Percentiles rank a stretch among this genome's conserved stretches.
Conservation (phyloP, 1,140 invertebrate genomes). For the Drosophila lowei region DNA sequence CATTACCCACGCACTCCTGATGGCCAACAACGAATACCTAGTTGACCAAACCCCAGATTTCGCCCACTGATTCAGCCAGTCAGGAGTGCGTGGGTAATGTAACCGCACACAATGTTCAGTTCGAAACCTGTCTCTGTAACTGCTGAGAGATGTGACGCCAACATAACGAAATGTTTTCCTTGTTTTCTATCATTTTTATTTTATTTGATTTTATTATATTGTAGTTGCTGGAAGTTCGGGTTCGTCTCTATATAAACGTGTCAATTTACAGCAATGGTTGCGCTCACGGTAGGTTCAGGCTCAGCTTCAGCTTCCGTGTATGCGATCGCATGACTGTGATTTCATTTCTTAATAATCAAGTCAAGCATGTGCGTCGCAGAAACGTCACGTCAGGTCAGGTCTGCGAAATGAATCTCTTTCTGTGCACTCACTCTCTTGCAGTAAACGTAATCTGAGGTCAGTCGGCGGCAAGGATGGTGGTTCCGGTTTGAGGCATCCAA, state of each 20-base stretch:
- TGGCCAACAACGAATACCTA: conserved; percentile 18
- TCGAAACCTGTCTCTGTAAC: too few species aligned
- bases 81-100: conserved; percentile 12
- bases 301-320: too few species aligned
- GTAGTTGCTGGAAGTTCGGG: conserved; percentile 29
- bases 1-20: conserved; percentile 12
- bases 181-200: conserved; percentile 8
- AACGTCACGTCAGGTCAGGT: background rate
- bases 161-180: too few species aligned
- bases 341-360: too few species aligned
- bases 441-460: conserved; percentile 11
- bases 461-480: too few species aligned
- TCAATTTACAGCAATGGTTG: conserved; percentile 2
- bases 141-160: too few species aligned
- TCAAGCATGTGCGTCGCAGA: too few species aligned
- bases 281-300: conserved; percentile 30
- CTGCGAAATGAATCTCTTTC: background rate
- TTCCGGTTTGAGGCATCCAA: conserved; percentile 4
- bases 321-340: too few species aligned
- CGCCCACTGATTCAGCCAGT: too few species aligned
- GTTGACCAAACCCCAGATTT: conserved; percentile 19
- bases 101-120: conserved; percentile 33
- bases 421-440: conserved; percentile 22
- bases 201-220: conserved; percentile 32
- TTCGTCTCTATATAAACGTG: conserved; percentile 8